Conservation (phyloP, 2,113 vertebrate species). For the Caretta caretta region DNA sequence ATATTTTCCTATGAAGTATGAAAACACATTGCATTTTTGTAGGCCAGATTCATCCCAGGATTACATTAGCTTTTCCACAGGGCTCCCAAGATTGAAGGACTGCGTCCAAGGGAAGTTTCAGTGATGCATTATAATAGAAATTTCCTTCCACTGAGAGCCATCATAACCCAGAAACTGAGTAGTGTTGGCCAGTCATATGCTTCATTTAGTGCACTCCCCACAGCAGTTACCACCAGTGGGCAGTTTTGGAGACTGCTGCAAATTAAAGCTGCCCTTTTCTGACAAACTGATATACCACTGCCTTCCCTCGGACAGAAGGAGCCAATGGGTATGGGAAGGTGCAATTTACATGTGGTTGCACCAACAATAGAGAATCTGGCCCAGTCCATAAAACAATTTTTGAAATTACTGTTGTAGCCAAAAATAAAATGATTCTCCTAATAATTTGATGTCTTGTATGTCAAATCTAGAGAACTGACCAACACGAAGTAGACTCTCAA, state of each 20-base stretch:
- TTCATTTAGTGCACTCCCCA: not conserved
- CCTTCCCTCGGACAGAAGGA: not conserved
- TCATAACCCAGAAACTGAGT: not conserved
- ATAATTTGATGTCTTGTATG: not conserved
- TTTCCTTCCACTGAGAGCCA: not conserved
- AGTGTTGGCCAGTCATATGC: rapidly evolving
- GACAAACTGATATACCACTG: not conserved
- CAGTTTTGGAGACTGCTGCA: not conserved
- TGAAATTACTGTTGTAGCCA: not conserved
- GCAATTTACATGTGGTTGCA: not conserved
- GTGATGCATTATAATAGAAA: not conserved
- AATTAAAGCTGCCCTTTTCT: not conserved
- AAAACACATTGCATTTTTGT: not conserved
- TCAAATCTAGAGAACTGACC: not conserved
- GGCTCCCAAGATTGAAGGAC: not conserved
- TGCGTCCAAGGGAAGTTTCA: not conserved
- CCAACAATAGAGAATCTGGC: not conserved
- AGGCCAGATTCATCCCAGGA: not conserved
- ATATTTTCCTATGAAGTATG: not conserved
- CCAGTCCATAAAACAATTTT: not conserved
- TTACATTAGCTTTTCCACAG: not conserved
- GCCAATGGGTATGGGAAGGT: not conserved
- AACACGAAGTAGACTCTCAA: not conserved
- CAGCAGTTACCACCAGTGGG: rapidly evolving
- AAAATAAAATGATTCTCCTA: not conserved